Base-by-base conservation (phyloP, 2,888 invertebrate species). In the Brachylomia viminalis region DNA sequence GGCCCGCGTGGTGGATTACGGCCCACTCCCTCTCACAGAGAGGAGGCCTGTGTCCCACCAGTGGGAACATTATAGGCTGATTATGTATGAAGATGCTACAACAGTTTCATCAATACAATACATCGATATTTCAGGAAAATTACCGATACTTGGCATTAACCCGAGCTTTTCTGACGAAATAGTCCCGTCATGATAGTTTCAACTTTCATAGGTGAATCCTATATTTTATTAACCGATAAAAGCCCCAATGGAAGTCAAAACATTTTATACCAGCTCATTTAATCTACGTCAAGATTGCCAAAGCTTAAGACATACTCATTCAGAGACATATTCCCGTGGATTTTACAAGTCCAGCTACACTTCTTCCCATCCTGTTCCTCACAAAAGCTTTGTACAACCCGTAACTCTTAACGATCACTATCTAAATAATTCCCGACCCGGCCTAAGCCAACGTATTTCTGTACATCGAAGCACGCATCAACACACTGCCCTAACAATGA, bases 401-500 rank as follows among this genome's bases (percentile, higher is more conserved):
- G 71, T 80, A 74, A 84, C 52, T 75, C 66, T 45, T 68, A 77
- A 85, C 71, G 83, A 58, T 77, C 69, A 62, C 83, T 42, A 85
- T 89, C 90, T 91, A 89, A 92, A 91, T 90, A 87, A 89, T 87
- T 81, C 78, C 67, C 72, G 33, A 76, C 72, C 75, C 79, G 72
- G 64, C 86, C 85, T 90, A 90, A 92, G 89, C 88, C 86, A 69
- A 83, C 85, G 82, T 89, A 87, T 77, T 86, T 86, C 87, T 82
- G 82, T 79, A 89, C 88, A 87, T 84, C 86, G 72, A 87, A 91
- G 86, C 86, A 92, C 90, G 90, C 92, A 92, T 91, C 90, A 92
- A 92, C 85, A 66, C 62, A 91, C 92, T 90, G 92, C 94, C 95
- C 93, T 89, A 90, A 93, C 95, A 95, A 96, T 96, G 96, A 96